Percentiles rank a stretch among this genome's conserved stretches.
Conservation (phyloP, 2,113 vertebrate species). For the Campylomormyrus numenius region DNA sequence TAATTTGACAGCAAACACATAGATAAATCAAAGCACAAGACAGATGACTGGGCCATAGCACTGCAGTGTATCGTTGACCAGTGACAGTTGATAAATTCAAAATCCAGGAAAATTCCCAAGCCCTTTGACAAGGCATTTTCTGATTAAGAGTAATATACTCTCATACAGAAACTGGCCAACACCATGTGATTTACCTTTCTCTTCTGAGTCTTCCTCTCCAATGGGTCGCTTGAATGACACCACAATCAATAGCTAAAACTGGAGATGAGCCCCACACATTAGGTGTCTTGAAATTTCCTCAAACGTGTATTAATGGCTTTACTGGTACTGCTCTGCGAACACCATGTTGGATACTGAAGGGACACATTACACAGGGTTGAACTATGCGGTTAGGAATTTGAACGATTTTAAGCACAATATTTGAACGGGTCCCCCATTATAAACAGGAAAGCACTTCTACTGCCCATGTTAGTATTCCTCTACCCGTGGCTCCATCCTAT, state of each 20-base stretch:
- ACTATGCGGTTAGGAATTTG: neutral
- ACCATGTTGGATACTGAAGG: neutral
- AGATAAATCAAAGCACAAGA: neutral
- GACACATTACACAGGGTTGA: neutral
- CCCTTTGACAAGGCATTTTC: neutral
- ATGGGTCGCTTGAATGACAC: neutral
- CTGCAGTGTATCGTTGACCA: neutral
- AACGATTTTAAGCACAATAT: neutral
- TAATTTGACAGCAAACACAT: neutral
- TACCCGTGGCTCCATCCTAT: constrained; percentile 68
- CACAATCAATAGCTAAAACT: neutral
- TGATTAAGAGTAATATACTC: neutral
- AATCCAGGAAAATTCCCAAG: neutral
- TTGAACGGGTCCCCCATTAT: neutral
- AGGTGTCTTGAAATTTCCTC: neutral
- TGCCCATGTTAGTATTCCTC: constrained; percentile 63
- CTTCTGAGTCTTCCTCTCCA: neutral
- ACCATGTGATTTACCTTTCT: neutral
- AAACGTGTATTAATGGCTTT: neutral
- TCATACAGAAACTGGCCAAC: neutral
- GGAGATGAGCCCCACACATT: neutral
- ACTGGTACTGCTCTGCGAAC: neutral
- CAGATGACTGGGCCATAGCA: neutral
- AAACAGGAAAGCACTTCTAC: neutral
- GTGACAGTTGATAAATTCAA: neutral